Evolutionary conservation across 1,140 invertebrate species (phyloP).

Genomic region (Araneus ventricosus): DNA sequence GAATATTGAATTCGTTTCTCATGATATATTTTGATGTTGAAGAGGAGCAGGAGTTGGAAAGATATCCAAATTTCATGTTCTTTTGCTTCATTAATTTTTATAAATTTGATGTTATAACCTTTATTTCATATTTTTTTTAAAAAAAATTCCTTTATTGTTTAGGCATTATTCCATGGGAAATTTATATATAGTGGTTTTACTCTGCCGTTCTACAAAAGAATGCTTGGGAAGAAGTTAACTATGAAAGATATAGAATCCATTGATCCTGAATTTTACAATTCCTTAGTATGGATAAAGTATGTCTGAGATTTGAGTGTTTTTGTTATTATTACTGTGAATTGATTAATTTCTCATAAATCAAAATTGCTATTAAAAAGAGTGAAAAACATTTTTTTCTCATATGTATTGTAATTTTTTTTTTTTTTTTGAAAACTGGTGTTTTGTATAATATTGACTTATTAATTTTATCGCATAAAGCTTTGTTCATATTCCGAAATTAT

Average conservation of each 20-base stretch:
- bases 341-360: no score
- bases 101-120: not conserved
- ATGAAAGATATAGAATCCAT: slow-evolving; percentile 99
- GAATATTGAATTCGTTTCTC: no score
- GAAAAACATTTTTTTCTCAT: no score
- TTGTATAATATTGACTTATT: no score
- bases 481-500: no score
- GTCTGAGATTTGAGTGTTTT: slow-evolving; percentile 72
- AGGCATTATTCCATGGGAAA: slow-evolving; percentile 98
- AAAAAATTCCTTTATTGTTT: slow-evolving; percentile 1
- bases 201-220: slow-evolving; percentile 99
- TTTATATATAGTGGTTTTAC: slow-evolving; percentile 99
- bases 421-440: no score
- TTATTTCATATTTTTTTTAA: not conserved
- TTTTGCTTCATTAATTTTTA: not conserved
- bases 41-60: no score
- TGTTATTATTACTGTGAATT: not conserved
- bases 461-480: no score
- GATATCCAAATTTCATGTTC: no score
- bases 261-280: slow-evolving; percentile 99
- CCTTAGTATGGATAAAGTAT: slow-evolving; percentile 88
- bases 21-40: not conserved
- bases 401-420: no score
- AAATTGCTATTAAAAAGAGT: no score
- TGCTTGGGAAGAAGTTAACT: slow-evolving; percentile 98